Evolutionary conservation across 2,888 invertebrate genomes (phyloP).

Genomic region (Fragum sueziense): DNA sequence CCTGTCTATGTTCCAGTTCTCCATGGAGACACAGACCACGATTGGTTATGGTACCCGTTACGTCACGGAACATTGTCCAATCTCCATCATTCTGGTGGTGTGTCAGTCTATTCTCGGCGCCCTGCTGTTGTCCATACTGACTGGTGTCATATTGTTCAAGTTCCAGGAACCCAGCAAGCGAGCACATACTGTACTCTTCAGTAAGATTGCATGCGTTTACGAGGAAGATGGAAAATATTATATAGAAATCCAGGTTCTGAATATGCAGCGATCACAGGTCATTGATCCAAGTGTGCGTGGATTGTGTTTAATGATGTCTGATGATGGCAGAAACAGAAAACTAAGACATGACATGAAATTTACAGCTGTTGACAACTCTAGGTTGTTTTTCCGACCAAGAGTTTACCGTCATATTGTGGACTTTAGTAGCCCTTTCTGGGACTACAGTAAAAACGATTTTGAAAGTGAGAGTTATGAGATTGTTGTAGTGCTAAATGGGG

Average conservation of each 20-base stretch:
- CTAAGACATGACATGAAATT: constrained; percentile 95
- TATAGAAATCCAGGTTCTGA: constrained; percentile 81
- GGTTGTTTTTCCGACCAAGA: constrained; percentile 97
- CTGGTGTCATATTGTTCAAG: constrained; percentile 94
- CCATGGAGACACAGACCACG: constrained; percentile 97
- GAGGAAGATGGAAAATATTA: constrained; percentile 78
- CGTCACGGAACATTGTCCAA: constrained; percentile 94
- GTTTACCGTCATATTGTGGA: constrained; percentile 97
- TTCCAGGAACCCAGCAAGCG: constrained; percentile 96
- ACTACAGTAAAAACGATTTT: constrained; percentile 94
- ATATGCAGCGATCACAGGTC: constrained; percentile 79
- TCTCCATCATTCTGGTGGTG: constrained; percentile 93
- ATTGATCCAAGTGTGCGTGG: constrained; percentile 94
- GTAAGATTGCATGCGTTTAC: constrained; percentile 94
- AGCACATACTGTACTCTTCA: constrained; percentile 96
- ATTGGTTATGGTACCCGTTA: constrained; percentile 94
- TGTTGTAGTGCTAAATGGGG: constrained; percentile 94
- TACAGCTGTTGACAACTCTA: constrained; percentile 94
- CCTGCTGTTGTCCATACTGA: constrained; percentile 87
- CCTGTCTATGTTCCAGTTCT: constrained; percentile 96
- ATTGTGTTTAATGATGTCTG: constrained; percentile 91
- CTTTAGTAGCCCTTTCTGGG: constrained; percentile 93
- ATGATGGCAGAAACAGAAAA: constrained; percentile 89
- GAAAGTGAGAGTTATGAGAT: constrained; percentile 95
- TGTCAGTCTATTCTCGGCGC: constrained; percentile 95